Conservation (phyloP, 2,888 invertebrate species). For the Euspilapteryx auroguttella region DNA sequence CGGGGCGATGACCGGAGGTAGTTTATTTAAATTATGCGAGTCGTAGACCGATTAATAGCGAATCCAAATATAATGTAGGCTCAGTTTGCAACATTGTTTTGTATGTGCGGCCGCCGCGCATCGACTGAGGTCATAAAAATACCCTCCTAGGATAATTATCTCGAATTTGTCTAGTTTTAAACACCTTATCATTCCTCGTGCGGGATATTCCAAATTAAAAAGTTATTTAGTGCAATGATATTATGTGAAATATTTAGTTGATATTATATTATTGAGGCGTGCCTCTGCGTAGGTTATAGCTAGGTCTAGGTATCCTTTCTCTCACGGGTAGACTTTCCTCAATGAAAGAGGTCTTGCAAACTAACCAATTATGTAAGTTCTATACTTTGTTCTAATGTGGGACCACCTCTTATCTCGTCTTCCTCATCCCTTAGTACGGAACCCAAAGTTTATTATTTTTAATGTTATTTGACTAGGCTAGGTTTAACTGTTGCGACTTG, state of each 20-base stretch:
- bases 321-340: conserved; percentile 18
- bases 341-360: too few species aligned
- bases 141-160: conserved; percentile 14
- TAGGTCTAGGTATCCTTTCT: conserved; percentile 13
- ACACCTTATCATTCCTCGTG: conserved; percentile 43
- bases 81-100: too few species aligned
- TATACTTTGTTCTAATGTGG: conserved; percentile 15
- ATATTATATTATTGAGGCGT: conserved; percentile 12
- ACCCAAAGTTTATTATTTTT: conserved; percentile 44
- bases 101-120: too few species aligned
- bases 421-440: conserved; percentile 41
- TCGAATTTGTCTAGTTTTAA: conserved; percentile 49
- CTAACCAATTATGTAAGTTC: too few species aligned
- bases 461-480: not conserved
- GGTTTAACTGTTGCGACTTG: conserved; percentile 1
- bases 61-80: too few species aligned
- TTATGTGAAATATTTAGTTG: conserved; percentile 30
- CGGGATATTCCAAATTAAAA: conserved; percentile 47
- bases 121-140: conserved; percentile 5
- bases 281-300: conserved; percentile 6
- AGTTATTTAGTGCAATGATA: conserved; percentile 54
- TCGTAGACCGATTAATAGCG: too few species aligned
- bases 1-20: too few species aligned
- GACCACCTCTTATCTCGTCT: conserved; percentile 47
- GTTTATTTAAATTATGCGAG: too few species aligned